Base-by-base conservation (phyloP, 1,140 invertebrate genomes). In the Drosophila miranda region DNA sequence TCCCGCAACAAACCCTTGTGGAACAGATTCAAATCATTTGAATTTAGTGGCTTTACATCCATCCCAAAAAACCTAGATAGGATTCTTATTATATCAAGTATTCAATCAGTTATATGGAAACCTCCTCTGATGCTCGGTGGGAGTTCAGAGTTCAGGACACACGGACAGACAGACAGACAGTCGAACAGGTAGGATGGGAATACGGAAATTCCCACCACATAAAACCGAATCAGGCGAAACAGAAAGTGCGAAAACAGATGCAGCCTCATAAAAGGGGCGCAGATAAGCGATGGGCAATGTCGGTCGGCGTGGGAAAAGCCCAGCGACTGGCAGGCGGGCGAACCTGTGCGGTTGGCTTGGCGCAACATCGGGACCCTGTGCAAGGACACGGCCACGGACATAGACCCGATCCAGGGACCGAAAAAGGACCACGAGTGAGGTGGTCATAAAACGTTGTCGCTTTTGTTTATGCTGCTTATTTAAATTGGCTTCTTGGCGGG, bases 401-500 rank as follows among this genome's bases (percentile, higher is more conserved):
- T 16, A 51, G 26, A 38, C 58, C 44, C 52, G 38, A 9, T 44
- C 48, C 41, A 60, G 44, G 58, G 58, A 52, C 38, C 21, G 3
- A 49, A 48, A 46, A 46, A 28, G 43, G 43, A 43, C 45, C 9
- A 46, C 14, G 8, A 34, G 9, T 13, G 34, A 38, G 34, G 34
- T 38, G 34, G 64, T 80, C 76, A 74, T 84, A 84, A 86, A 86
- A 69, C 45, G 57, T 21, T 70, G 63, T 72, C 55, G 82, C 77
- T 61, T 80, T 87, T 87, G 82, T 87, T 87, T 87, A 87, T 87
- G 82, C 75, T 87, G 82, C 82, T 87, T 87, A 87, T 87, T 87
- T 87, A 87, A 87, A 87, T 87, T 87, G 82, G 82, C 82, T 87
- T 87, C 82, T 87, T 87, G 82, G 82, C 82, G 82, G 78, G 82